Evolutionary conservation across 2,888 invertebrate species (phyloP), one percentile per base, ranked within the genome.

Genomic region (Eupeodes latifasciatus): DNA sequence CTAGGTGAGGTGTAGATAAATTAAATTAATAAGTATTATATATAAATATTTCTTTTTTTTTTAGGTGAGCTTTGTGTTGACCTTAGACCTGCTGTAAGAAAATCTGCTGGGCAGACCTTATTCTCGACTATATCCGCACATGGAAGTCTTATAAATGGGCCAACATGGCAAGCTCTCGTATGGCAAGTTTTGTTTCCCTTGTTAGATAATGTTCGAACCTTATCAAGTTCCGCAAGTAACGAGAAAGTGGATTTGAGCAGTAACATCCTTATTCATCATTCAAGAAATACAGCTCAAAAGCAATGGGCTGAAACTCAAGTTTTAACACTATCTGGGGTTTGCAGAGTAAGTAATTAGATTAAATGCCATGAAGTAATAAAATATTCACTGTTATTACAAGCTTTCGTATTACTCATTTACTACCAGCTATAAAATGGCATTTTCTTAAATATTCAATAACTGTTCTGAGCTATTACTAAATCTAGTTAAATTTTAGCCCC

Each of bases 261-360:
- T 82, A 98, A 98, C 92, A 98, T 99, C 90, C 95, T 99, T 6
- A 99, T 99, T 91, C 99, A 99, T 94, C 99, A 99, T 94, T 98
- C 99, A 0, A 95, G 99, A 82, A 99, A 99, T 93, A 99, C 99
- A 0, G 99, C 99, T 67, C 98, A 99, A 93, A 99, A 99, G 91
- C 99, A 99, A 92, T 99, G 99, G 99, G 98, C 99, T 0, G 99
- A 99, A 94, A 99, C 99, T 0, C 98, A 98, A 95, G 98, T 98
- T 55, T 93, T 98, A 85, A 98, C 98, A 0, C 93, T 98, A 14
- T 97, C 97, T 4, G 99, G 99, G 0, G 98, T 99, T 27, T 98
- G 98, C 0, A 95, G 98, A 88, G 98, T 97, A 67, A 78, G 86
- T 69, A 12, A 14, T 5, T 7, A 51, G 51, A n/a, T 5, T 16